Evolutionary conservation across 1,140 invertebrate genomes (phyloP).

Genomic region (Heliconius hewitsoni): DNA sequence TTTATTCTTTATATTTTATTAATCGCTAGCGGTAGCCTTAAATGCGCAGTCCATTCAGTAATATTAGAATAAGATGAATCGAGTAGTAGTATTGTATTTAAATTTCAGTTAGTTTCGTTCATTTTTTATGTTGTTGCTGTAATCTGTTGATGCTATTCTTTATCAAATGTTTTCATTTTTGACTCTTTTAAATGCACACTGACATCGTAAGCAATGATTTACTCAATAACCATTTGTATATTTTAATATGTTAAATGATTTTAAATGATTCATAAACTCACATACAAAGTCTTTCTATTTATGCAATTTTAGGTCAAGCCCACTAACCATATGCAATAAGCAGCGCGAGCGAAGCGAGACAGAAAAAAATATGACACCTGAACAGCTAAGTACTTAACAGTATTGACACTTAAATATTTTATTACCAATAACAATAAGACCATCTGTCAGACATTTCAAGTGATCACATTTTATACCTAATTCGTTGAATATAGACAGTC

Average conservation of each 20-base stretch:
- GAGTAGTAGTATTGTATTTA: conserved; percentile 1
- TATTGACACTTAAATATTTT: not conserved
- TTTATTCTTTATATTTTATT: conserved; percentile 24
- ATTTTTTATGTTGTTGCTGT: not conserved
- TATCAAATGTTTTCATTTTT: not conserved
- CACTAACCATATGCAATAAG: not conserved
- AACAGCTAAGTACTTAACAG: not conserved
- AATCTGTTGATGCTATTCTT: not conserved
- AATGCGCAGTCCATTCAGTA: conserved; percentile 22
- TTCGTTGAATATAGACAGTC: conserved; percentile 16
- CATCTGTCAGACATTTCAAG: conserved; percentile 18
- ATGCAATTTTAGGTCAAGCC: not conserved
- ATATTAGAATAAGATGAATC: not conserved
- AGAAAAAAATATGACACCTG: not conserved
- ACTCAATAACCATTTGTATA: too few species aligned
- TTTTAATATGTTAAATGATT: too few species aligned
- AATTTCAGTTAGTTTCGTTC: not conserved
- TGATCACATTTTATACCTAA: conserved; percentile 26
- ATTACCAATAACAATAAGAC: conserved; percentile 1
- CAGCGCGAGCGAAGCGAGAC: not conserved
- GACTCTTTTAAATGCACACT: not conserved
- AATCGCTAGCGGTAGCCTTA: conserved; percentile 25
- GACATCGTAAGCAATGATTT: too few species aligned
- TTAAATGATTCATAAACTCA: too few species aligned
- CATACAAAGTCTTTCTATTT: too few species aligned